Percentiles rank a stretch among this genome's conserved stretches.
These are phyloP conservation scores for Oxyruncus cristatus DNA, from an alignment of 2,113 vertebrate genomes.

Conservation along the genomic window DNA sequence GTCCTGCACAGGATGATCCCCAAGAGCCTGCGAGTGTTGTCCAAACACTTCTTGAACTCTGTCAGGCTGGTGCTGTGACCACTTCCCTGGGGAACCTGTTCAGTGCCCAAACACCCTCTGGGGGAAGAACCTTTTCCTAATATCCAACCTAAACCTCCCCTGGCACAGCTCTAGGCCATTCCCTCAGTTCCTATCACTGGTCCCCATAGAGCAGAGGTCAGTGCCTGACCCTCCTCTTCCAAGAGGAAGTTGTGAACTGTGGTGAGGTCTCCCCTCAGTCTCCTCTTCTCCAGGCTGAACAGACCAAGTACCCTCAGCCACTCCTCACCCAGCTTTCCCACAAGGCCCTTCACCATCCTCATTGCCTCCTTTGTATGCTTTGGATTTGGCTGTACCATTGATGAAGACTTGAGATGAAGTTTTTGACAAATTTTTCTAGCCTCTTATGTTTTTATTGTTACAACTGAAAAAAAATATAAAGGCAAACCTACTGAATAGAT, in stretches of 20 bases:
- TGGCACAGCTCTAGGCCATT: background rate
- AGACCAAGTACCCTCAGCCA: background rate
- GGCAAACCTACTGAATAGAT: background rate
- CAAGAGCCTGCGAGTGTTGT: background rate
- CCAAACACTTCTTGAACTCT: background rate
- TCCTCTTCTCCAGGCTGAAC: background rate
- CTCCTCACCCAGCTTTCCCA: background rate
- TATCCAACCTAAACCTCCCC: background rate
- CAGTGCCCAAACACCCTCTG: background rate
- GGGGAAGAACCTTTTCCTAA: background rate
- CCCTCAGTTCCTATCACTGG: background rate
- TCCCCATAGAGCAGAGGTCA: background rate
- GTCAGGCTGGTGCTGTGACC: background rate
- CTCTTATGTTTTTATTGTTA: background rate
- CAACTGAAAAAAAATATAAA: background rate
- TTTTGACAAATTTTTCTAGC: background rate
- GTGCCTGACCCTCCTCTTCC: background rate
- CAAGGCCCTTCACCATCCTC: background rate
- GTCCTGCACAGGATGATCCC: background rate
- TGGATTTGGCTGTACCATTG: background rate
- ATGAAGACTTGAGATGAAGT: background rate
- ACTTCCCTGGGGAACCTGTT: background rate
- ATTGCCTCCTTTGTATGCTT: background rate
- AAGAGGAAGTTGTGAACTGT: background rate
- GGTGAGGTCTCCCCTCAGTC: background rate